A percentile compares a stretch with the other conserved stretches of the same genome.
These are phyloP conservation scores for Anticlea derivata DNA, from an alignment of 2,888 invertebrate species.

Conservation along the genomic window DNA sequence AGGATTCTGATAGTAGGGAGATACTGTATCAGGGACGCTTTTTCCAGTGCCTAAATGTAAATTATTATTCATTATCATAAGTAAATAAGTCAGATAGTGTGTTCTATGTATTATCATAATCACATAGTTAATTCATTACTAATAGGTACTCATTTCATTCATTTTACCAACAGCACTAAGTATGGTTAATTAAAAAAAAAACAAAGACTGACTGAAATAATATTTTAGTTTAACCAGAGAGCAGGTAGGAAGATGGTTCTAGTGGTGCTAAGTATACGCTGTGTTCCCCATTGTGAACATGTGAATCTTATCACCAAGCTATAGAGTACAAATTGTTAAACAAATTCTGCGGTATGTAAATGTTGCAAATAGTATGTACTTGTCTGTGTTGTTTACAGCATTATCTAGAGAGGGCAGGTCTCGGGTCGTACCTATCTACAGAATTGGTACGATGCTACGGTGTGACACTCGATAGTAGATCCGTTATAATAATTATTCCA, in stretches of 20 bases:
- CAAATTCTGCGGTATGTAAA: conserved; percentile 5
- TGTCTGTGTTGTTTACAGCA: conserved; percentile 35
- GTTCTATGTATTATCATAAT: conserved; percentile 1
- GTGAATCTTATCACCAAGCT: conserved; percentile 1
- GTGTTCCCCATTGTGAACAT: too few species aligned
- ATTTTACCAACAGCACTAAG: too few species aligned
- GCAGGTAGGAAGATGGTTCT: too few species aligned
- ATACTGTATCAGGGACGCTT: conserved; percentile 41
- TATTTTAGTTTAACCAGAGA: too few species aligned
- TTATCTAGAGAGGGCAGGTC: conserved; percentile 52
- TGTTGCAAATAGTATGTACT: background rate
- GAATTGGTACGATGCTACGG: conserved; percentile 25
- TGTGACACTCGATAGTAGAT: conserved; percentile 32
- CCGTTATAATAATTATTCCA: conserved; percentile 23
- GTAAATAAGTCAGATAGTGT: conserved; percentile 29
- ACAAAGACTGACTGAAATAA: too few species aligned
- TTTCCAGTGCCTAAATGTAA: conserved; percentile 16
- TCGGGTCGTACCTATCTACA: conserved; percentile 53
- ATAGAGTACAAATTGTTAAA: background rate
- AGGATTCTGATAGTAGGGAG: conserved; percentile 45
- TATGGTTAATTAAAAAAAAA: background rate
- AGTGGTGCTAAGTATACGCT: too few species aligned
- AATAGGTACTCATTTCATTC: background rate
- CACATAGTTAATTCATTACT: background rate
- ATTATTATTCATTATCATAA: conserved; percentile 24